Conservation (phyloP, 1,140 invertebrate species). For the Drosophila obscura region DNA sequence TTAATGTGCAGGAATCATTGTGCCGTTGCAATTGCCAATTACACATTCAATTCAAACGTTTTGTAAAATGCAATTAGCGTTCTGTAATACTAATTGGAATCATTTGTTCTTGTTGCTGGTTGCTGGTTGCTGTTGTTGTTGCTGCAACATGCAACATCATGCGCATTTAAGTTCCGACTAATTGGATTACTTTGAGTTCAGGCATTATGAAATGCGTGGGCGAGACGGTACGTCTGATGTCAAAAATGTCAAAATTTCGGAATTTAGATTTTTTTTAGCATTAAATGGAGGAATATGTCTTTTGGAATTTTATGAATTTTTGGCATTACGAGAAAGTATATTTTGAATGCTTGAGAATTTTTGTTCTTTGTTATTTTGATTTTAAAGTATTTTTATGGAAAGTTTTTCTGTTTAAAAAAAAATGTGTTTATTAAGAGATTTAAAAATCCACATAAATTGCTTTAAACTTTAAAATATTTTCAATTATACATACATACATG, state of each 20-base stretch:
- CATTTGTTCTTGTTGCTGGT: conserved; percentile 28
- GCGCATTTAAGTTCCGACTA: conserved; percentile 54
- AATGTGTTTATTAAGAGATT: no score
- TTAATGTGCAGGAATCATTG: conserved; percentile 60
- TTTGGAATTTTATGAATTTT: no score
- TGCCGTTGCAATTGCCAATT: conserved; percentile 59
- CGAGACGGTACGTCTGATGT: not conserved
- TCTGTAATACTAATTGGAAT: conserved; percentile 68
- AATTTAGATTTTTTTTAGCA: no score
- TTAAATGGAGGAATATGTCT: no score
- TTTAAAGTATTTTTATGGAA: no score
- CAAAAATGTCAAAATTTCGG: not conserved
- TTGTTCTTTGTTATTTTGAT: no score
- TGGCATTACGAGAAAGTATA: no score
- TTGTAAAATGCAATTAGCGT: conserved; percentile 74
- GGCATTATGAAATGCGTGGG: conserved; percentile 23
- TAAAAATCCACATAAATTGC: no score
- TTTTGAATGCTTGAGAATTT: no score
- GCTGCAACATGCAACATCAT: conserved; percentile 6
- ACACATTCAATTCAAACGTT: conserved; percentile 74
- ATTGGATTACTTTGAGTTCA: conserved; percentile 50
- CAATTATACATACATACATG: no score
- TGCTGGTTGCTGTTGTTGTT: conserved; percentile 2
- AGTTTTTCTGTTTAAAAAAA: no score
- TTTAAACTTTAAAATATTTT: no score